These are phyloP conservation scores for Pseudochirops cupreus DNA, from an alignment of 2,797 vertebrate species.

Conservation along the genomic window DNA sequence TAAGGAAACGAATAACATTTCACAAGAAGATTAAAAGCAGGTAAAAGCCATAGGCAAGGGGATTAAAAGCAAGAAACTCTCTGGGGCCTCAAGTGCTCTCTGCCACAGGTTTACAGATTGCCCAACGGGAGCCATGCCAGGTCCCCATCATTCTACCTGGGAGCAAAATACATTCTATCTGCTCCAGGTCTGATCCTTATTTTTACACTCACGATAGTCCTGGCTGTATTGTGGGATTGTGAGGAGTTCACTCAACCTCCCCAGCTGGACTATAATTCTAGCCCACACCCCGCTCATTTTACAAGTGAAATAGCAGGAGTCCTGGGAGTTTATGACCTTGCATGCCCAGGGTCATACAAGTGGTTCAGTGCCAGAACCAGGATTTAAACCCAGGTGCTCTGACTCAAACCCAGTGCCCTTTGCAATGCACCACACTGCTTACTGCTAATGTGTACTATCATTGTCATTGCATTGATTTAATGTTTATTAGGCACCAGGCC, in stretches of 20 bases:
- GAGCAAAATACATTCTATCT: background rate
- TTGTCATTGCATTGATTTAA: slow-evolving; percentile 18
- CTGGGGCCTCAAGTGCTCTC: background rate
- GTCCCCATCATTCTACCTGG: background rate
- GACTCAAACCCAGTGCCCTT: background rate
- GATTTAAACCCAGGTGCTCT: background rate
- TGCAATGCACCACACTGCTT: background rate
- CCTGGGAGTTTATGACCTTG: no score
- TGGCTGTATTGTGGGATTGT: background rate
- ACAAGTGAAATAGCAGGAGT: background rate
- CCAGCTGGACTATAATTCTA: background rate
- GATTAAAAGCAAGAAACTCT: background rate
- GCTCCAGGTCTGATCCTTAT: background rate
- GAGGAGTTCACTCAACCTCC: background rate
- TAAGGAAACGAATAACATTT: background rate
- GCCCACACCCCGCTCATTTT: background rate
- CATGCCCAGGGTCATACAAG: background rate
- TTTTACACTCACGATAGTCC: background rate
- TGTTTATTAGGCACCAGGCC: background rate
- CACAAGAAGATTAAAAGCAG: background rate
- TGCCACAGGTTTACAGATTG: background rate
- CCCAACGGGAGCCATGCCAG: background rate
- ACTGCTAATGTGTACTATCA: background rate
- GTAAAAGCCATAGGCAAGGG: background rate
- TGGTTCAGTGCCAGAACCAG: background rate